These are phyloP conservation scores for Musca domestica DNA, from an alignment of 1,140 invertebrate genomes.

Conservation along the genomic window DNA sequence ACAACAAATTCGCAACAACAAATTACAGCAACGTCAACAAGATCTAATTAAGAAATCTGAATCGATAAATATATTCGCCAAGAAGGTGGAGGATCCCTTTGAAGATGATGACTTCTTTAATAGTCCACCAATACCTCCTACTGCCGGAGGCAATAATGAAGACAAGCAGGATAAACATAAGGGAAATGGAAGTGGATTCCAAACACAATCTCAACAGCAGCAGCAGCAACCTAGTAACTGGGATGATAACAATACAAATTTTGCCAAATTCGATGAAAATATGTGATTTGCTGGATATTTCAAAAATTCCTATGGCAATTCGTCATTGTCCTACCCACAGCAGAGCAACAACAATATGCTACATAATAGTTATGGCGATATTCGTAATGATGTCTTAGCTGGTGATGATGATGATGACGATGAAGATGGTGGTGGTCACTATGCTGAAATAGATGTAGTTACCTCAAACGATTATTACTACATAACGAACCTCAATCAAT, in stretches of 20 bases:
- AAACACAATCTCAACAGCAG: too few species aligned
- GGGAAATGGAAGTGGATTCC: conserved; percentile 5
- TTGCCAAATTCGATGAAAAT: conserved; percentile 55
- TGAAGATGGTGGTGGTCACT: conserved; percentile 32
- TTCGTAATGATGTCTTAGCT: not conserved
- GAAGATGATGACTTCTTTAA: conserved; percentile 83
- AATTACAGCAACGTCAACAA: conserved; percentile 47
- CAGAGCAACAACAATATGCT: too few species aligned
- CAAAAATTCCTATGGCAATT: conserved; percentile 21
- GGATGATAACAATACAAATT: conserved; percentile 49
- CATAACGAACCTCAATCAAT: conserved; percentile 47
- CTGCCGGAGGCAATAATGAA: not conserved
- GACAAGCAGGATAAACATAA: conserved; percentile 22
- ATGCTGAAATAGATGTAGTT: conserved; percentile 50
- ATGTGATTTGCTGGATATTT: conserved; percentile 54
- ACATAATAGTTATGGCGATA: not conserved
- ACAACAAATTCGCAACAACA: conserved; percentile 43
- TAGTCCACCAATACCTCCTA: conserved; percentile 33
- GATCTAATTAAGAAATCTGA: conserved; percentile 77
- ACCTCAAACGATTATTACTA: conserved; percentile 44
- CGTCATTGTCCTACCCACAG: not conserved
- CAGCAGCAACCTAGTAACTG: conserved; percentile 37
- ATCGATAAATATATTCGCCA: conserved; percentile 81
- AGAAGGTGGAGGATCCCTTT: conserved; percentile 76
- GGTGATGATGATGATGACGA: not conserved